Base-by-base conservation (phyloP, 2,113 vertebrate species). In the Percopsis transmontana region DNA sequence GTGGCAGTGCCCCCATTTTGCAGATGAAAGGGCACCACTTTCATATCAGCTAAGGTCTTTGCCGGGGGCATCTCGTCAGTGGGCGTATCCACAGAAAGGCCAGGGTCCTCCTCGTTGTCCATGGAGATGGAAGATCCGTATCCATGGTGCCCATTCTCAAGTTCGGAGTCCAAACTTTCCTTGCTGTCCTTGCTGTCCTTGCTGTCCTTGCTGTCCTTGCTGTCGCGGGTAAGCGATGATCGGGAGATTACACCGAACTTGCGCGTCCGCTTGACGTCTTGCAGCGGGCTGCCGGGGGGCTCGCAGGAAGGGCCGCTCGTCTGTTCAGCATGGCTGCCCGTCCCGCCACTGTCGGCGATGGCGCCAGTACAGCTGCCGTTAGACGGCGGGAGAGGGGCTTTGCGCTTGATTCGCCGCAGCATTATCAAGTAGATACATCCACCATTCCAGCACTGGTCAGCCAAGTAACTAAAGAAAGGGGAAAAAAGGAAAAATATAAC, bases 371-470 rank as follows among this genome's bases (percentile, higher is more conserved):
- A 72, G 70, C 84, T 86, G 81, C 91, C 92, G 44, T 92, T 93
- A 56, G 92, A 92, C 14, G 95, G 94, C 89, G 94, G 93, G 68
- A 90, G 91, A 44, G 96, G 95, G 67, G 95, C 95, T 80, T 96
- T 96, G 81, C 94, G 92, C 86, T 97, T 98, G 76, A 99, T 95
- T 78, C 96, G 93, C 66, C 97, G 95, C 80, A 99, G 92, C 93
- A 98, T 95, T 92, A 98, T 97, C 91, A 99, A 86, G 93, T 96
- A 96, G 93, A 97, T 92, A 0, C 92, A 95, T 84, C 96, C 97
- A 77, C 95, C 95, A 92, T 95, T 95, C 97, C 97, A 98, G 93
- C 97, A 99, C 94, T 97, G 97, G 75, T 99, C 94, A 18, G 95
- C 95, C 90, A 99, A 89, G 89, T 98, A 99, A 90, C 97, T 99